Percentiles rank a stretch among this genome's conserved stretches.
These are phyloP conservation scores for Laterallus jamaicensis DNA, from an alignment of 2,113 vertebrate genomes.

Conservation along the genomic window DNA sequence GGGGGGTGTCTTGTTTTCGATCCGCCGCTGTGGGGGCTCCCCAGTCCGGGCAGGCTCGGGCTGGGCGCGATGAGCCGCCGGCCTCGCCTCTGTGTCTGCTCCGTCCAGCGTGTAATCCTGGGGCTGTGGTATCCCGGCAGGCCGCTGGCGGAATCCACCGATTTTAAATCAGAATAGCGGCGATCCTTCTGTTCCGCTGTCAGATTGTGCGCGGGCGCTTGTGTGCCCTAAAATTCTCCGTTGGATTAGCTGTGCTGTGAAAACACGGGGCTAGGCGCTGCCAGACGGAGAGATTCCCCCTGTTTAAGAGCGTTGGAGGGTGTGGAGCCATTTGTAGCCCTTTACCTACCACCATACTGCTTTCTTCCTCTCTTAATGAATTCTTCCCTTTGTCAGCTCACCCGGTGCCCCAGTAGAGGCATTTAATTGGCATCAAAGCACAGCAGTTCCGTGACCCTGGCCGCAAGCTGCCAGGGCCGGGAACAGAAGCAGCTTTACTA, in stretches of 20 bases:
- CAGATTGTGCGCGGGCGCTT: not conserved
- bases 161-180: not conserved
- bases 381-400: not conserved
- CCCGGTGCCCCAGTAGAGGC: fast-evolving
- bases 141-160: not conserved
- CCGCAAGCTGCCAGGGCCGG: fast-evolving
- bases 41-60: fast-evolving
- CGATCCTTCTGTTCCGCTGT: not conserved
- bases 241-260: not conserved
- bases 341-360: not conserved
- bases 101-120: fast-evolving
- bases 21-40: fast-evolving
- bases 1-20: not conserved
- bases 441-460: too few relatives aligned
- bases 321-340: not conserved
- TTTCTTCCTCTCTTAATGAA: not conserved
- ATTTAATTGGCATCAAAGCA: fast-evolving
- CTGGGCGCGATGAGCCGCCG: fast-evolving
- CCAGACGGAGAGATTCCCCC: fast-evolving
- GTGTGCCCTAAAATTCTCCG: not conserved
- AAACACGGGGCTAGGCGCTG: fast-evolving
- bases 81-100: fast-evolving
- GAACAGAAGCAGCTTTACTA: not conserved
- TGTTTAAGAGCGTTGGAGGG: not conserved
- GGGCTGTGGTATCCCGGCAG: fast-evolving